Evolutionary conservation across 2,888 invertebrate species (phyloP).

Genomic region (Drosophila infuscata): DNA sequence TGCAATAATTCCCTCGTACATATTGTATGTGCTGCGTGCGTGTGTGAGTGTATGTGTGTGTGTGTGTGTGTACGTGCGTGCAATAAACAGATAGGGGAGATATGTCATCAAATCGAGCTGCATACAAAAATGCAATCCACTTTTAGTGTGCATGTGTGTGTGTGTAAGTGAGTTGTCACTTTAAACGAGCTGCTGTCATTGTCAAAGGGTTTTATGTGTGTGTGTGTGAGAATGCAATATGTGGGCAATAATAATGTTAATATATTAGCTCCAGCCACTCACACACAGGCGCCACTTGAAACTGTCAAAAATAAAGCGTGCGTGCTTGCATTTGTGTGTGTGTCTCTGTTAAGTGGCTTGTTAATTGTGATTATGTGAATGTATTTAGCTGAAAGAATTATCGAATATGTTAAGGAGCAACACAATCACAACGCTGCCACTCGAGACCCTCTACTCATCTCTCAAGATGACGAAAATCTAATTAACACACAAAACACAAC

Average conservation of each 20-base stretch:
- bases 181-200: conserved; percentile 15
- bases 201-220: conserved; percentile 29
- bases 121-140: conserved; percentile 37
- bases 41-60: too few species aligned
- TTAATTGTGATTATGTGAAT: conserved; percentile 65
- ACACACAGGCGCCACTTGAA: conserved; percentile 60
- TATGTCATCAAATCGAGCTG: conserved; percentile 4
- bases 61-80: conserved; percentile 33
- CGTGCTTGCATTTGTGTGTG: conserved; percentile 5
- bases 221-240: conserved; percentile 1
- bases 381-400: conserved; percentile 50
- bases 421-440: conserved; percentile 62
- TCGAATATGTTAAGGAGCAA: conserved; percentile 48
- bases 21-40: conserved; percentile 3
- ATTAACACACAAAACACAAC: conserved; percentile 46
- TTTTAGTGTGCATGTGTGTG: not conserved
- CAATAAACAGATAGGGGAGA: conserved; percentile 37
- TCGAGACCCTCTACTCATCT: conserved; percentile 35
- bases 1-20: conserved; percentile 27
- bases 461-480: conserved; percentile 58
- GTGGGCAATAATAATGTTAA: conserved; percentile 36
- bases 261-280: conserved; percentile 38
- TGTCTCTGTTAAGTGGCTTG: conserved; percentile 74
- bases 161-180: conserved; percentile 14
- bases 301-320: conserved; percentile 59